Conservation (phyloP, 2,113 vertebrate species). For the Grallaria varia region DNA sequence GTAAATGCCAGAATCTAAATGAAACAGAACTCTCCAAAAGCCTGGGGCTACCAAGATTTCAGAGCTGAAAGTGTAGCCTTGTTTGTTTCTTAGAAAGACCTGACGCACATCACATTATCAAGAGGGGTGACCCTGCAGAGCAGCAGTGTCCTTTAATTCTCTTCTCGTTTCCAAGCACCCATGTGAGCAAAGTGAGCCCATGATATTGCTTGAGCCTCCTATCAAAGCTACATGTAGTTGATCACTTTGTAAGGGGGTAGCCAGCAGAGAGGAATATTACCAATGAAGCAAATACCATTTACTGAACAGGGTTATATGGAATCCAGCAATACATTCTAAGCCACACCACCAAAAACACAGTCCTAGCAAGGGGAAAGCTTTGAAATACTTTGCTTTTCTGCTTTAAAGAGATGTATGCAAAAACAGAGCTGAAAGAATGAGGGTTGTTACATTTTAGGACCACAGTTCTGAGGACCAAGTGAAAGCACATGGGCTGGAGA, state of each 20-base stretch:
- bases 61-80: background rate
- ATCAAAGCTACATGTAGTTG: background rate
- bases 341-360: background rate
- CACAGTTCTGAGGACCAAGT: background rate
- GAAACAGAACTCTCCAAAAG: conserved; percentile 42
- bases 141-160: background rate
- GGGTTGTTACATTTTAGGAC: background rate
- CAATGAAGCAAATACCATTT: background rate
- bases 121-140: background rate
- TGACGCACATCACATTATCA: background rate
- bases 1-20: conserved; percentile 56
- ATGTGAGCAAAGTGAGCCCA: background rate
- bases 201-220: background rate
- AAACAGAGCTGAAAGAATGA: background rate
- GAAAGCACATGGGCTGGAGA: background rate
- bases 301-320: background rate
- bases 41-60: conserved; percentile 14
- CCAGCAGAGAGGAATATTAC: background rate
- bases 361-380: background rate
- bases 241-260: background rate
- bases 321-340: background rate
- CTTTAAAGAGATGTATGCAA: background rate
- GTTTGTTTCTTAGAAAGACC: conserved; percentile 13
- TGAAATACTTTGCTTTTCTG: background rate
- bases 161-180: background rate